Base-by-base conservation (phyloP, 2,888 invertebrate species). In the Spilarctia lutea region DNA sequence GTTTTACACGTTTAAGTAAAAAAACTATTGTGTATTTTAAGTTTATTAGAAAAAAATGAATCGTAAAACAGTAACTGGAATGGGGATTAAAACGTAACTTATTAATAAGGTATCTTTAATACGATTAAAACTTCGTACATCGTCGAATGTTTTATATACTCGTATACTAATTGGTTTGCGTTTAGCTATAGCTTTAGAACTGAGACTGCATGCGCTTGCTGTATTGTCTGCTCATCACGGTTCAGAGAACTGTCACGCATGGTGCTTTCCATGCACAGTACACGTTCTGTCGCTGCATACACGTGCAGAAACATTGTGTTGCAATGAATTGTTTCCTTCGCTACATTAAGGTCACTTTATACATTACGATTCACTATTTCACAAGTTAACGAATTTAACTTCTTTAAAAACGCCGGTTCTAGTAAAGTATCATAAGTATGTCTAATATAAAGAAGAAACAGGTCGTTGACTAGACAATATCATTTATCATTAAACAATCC, bases 161-260 rank as follows among this genome's bases (percentile, higher is more conserved):
- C n/a, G n/a, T n/a, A 35, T 42, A 72, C 65, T 74, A 80, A 77
- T 81, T 74, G 77, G 60, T 70, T 70, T 39, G 35, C 66, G 66
- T 66, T 68, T 42, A 74, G 74, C 78, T 77, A 73, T 75, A 77
- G 76, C 75, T 78, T 74, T 76, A 74, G 75, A 79, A 82, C 80
- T 81, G 82, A 73, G 75, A 70, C 75, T 74, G 75, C 75, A 71
- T 85, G 81, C 82, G 85, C 86, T 85, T 85, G 81, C 83, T 83
- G 52, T 56, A 86, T 83, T 86, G 85, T 85, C 77, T 84, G 88
- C 84, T 86, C 84, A 89, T 81, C 92, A 94, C 92, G 94, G 94
- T 94, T 94, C 94, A 94, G 90, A 92, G 90, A 82, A 87, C 88
- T 78, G 94, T 94, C 92, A 94, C 92, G 94, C 91, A 80, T 89